These are phyloP conservation scores for Lonchura striata DNA, from an alignment of 2,113 vertebrate species.

Conservation along the genomic window DNA sequence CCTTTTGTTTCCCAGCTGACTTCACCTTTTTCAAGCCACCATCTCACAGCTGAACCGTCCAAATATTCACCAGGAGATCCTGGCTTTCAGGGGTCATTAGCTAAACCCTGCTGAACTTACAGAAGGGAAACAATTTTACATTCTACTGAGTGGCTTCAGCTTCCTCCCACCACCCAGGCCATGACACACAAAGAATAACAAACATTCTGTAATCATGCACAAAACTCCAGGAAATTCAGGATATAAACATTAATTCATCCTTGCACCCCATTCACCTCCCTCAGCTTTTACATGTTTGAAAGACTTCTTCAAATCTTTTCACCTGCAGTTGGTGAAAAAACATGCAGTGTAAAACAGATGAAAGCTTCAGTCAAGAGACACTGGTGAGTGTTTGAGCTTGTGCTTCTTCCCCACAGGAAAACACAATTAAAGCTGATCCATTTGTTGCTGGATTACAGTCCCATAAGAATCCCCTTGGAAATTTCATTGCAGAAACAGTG, in stretches of 20 bases:
- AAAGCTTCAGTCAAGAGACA: not conserved
- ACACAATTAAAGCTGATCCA: not conserved
- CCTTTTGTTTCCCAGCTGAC: not conserved
- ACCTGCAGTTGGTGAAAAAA: not conserved
- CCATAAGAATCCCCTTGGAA: not conserved
- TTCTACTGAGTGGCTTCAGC: not conserved
- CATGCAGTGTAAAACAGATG: not conserved
- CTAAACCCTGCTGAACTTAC: not conserved
- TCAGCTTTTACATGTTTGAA: not conserved
- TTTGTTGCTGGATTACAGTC: not conserved
- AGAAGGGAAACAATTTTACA: not conserved
- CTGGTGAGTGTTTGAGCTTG: not conserved
- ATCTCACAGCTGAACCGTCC: not conserved
- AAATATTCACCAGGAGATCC: not conserved
- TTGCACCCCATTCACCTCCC: not conserved
- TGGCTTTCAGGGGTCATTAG: not conserved
- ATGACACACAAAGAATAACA: not conserved
- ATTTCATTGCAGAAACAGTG: not conserved
- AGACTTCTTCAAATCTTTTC: not conserved
- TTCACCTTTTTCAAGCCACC: not conserved
- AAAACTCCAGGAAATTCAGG: not conserved
- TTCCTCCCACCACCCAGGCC: not conserved
- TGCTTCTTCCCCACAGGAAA: slow-evolving; percentile 15
- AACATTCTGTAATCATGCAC: not conserved
- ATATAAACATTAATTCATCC: not conserved